These are phyloP conservation scores for Entomobrya multifasciata DNA, from an alignment of 2,888 invertebrate species.

Conservation along the genomic window DNA sequence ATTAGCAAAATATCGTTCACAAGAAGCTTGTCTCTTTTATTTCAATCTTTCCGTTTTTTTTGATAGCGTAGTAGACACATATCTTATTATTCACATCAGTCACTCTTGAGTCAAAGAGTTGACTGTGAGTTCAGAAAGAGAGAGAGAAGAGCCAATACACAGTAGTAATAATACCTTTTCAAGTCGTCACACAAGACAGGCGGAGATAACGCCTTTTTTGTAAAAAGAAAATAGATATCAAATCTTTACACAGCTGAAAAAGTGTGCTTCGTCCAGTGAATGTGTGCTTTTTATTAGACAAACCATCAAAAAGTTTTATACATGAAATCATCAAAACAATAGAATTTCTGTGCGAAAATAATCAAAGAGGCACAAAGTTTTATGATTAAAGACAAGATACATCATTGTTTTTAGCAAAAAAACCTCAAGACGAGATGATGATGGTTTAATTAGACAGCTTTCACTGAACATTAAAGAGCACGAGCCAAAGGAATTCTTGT, in stretches of 20 bases:
- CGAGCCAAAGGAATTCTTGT: constrained; percentile 38
- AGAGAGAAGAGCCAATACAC: constrained; percentile 37
- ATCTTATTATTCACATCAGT: constrained; percentile 70
- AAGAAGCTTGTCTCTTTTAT: constrained; percentile 60
- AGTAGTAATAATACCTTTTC: constrained; percentile 44
- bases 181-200: constrained; percentile 36
- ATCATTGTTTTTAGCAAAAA: constrained; percentile 20
- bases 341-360: constrained; percentile 61
- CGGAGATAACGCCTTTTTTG: constrained; percentile 47
- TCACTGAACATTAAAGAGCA: constrained; percentile 41
- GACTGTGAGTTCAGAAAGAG: constrained; percentile 55
- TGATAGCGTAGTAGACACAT: constrained; percentile 43
- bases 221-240: constrained; percentile 43
- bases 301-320: background rate
- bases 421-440: background rate
- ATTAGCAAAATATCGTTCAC: background rate
- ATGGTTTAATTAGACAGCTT: constrained; percentile 50
- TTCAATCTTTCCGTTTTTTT: constrained; percentile 27
- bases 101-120: constrained; percentile 69
- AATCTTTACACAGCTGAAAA: constrained; percentile 44
- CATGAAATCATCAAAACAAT: constrained; percentile 31
- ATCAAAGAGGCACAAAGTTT: constrained; percentile 28
- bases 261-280: constrained; percentile 53
- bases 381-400: constrained; percentile 46
- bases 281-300: constrained; percentile 33